A percentile compares a stretch with the other conserved stretches of the same genome.
Conservation (phyloP, 2,113 vertebrate species). For the Edolisoma coerulescens region DNA sequence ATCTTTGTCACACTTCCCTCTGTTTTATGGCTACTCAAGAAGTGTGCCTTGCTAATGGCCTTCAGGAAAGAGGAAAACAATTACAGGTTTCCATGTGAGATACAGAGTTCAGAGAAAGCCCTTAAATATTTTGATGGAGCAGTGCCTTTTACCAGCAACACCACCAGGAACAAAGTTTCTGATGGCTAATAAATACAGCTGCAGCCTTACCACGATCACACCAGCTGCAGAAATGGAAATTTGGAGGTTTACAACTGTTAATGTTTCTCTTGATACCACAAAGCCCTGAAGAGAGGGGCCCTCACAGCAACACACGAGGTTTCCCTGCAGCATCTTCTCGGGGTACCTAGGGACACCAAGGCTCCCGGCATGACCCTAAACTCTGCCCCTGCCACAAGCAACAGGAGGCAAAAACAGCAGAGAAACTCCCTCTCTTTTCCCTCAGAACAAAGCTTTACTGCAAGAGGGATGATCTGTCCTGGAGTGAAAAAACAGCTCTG, state of each 20-base stretch:
- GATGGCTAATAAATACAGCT: neutral
- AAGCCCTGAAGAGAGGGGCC: neutral
- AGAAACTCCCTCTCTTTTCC: neutral
- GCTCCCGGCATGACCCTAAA: neutral
- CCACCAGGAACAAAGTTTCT: neutral
- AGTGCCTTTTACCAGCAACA: neutral
- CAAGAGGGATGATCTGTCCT: neutral
- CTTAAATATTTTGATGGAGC: neutral
- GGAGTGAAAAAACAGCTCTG: neutral
- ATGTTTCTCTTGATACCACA: fast-evolving
- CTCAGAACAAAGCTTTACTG: neutral
- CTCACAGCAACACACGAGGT: fast-evolving
- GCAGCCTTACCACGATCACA: neutral
- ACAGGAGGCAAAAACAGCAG: neutral
- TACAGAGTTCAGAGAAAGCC: neutral
- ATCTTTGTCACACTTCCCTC: neutral
- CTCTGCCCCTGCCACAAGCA: neutral
- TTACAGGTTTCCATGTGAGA: neutral
- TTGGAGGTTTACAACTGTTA: neutral
- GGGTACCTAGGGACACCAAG: no score
- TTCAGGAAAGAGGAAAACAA: neutral
- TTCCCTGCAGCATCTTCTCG: neutral
- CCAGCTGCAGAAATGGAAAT: neutral
- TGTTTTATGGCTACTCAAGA: neutral
- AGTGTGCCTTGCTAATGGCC: neutral